Conservation (phyloP, 2,888 invertebrate genomes). For the Zygothrica quintamaculata region DNA sequence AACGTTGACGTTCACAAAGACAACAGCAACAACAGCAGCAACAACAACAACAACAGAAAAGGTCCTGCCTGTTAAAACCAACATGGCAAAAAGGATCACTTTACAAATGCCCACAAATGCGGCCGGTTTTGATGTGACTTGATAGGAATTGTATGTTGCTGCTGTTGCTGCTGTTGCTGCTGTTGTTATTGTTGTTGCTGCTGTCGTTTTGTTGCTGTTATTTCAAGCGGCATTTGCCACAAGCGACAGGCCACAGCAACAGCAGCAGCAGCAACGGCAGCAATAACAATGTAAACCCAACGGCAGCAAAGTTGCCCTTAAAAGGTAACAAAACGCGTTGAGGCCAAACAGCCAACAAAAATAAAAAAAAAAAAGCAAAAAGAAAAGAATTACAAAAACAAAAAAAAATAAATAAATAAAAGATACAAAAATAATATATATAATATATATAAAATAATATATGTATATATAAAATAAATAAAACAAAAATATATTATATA, state of each 20-base stretch:
- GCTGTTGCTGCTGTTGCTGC: too few relatives aligned
- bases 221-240: constrained; percentile 69
- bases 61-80: constrained; percentile 64
- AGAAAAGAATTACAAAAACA: constrained; percentile 16
- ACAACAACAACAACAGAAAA: constrained; percentile 34
- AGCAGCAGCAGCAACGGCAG: constrained; percentile 39
- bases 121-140: constrained; percentile 60
- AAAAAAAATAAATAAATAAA: too few relatives aligned
- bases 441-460: too few relatives aligned
- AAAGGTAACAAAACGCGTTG: constrained; percentile 58
- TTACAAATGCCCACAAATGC: constrained; percentile 81
- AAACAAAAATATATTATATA: too few relatives aligned
- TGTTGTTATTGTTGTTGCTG: constrained; percentile 17
- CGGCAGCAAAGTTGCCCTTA: constrained; percentile 18
- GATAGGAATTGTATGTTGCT: constrained; percentile 18
- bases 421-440: too few relatives aligned
- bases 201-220: constrained; percentile 48
- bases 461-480: background rate
- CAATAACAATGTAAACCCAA: constrained; percentile 23
- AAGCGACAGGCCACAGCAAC: constrained; percentile 67
- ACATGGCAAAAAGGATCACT: constrained; percentile 68
- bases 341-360: constrained; percentile 35
- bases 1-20: constrained; percentile 33
- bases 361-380: constrained; percentile 40
- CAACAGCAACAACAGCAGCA: constrained; percentile 7